These are phyloP conservation scores for Acrocera orbiculus DNA, from an alignment of 2,888 invertebrate genomes.

Conservation along the genomic window DNA sequence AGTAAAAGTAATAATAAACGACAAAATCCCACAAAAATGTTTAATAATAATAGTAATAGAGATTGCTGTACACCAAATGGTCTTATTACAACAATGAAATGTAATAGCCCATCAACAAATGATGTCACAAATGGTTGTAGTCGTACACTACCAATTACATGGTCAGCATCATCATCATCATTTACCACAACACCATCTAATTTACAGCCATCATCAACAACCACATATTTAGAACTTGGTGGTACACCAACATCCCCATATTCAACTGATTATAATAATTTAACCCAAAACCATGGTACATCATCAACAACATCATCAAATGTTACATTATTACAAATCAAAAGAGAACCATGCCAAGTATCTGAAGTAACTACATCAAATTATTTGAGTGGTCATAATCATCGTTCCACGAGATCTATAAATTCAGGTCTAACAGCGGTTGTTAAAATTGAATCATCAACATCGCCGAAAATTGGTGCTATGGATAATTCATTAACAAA, in stretches of 20 bases:
- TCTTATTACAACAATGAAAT: slow-evolving; percentile 10
- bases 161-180: slow-evolving; percentile 10
- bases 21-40: too few relatives aligned
- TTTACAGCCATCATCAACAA: slow-evolving; percentile 3
- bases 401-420: slow-evolving; percentile 12
- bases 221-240: neutral
- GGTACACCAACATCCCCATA: neutral
- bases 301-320: slow-evolving; percentile 17
- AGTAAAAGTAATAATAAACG: too few relatives aligned
- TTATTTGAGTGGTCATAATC: slow-evolving; percentile 21
- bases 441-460: slow-evolving; percentile 29
- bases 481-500: slow-evolving; percentile 24
- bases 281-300: slow-evolving; percentile 1
- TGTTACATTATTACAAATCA: slow-evolving; percentile 28
- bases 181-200: slow-evolving; percentile 5
- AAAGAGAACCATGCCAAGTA: slow-evolving; percentile 31
- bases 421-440: slow-evolving; percentile 24
- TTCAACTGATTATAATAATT: neutral
- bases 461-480: slow-evolving; percentile 27
- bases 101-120: slow-evolving; percentile 8
- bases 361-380: slow-evolving; percentile 31
- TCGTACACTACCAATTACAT: slow-evolving; percentile 15
- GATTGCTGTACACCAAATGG: slow-evolving; percentile 7
- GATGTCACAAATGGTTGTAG: slow-evolving; percentile 14
- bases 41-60: slow-evolving; percentile 3